Evolutionary conservation across 2,797 vertebrate genomes (phyloP).

Genomic region (Acestrorhynchus altus): DNA sequence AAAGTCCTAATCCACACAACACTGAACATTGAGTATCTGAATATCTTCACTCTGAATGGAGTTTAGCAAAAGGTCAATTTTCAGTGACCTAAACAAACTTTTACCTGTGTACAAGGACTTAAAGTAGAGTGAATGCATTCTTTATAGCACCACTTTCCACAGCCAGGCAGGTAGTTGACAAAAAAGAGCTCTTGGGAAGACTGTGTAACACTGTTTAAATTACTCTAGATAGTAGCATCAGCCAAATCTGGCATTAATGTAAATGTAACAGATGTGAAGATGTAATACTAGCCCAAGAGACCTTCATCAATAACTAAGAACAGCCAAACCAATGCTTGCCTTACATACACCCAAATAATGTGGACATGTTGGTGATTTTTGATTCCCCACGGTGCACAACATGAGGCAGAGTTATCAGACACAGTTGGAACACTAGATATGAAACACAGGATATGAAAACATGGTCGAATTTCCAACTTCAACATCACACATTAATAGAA

Average conservation of each 20-base stretch:
- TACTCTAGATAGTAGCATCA: no score
- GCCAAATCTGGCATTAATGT: no score
- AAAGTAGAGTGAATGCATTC: no score
- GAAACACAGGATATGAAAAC: constrained; percentile 6
- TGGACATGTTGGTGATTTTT: background rate
- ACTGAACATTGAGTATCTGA: no score
- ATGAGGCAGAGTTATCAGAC: background rate
- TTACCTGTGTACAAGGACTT: no score
- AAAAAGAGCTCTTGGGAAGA: no score
- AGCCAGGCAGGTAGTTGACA: no score
- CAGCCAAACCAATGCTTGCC: background rate
- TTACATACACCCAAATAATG: background rate
- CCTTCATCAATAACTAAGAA: background rate
- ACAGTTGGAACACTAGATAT: background rate
- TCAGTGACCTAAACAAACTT: no score
- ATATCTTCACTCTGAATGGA: no score
- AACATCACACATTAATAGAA: constrained; percentile 34
- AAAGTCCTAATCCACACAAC: no score
- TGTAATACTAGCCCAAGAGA: background rate
- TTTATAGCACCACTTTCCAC: no score
- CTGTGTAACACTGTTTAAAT: background rate
- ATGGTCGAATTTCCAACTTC: constrained; percentile 14
- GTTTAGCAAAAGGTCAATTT: no score
- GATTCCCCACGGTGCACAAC: background rate
- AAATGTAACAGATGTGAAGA: background rate